Conservation (phyloP, 2,797 vertebrate genomes). For the Cichlasoma orientale region DNA sequence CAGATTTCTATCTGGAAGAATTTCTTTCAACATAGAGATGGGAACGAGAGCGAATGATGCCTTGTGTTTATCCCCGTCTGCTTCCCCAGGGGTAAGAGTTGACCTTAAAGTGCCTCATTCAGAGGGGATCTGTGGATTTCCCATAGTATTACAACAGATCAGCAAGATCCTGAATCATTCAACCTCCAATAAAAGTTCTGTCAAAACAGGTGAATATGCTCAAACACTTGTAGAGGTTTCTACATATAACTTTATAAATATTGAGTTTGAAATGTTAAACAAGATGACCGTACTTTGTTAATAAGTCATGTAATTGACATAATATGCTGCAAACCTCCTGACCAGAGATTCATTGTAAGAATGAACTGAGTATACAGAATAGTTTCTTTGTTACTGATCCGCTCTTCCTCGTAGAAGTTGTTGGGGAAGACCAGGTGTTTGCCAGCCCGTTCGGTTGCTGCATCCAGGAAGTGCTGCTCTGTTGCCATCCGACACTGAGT, state of each 20-base stretch:
- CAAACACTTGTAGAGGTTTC: background rate
- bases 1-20: background rate
- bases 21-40: background rate
- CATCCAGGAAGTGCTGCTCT: slow-evolving; percentile 87
- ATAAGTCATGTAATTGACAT: too few species aligned
- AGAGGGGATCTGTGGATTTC: slow-evolving; percentile 88
- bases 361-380: background rate
- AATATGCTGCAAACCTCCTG: too few species aligned
- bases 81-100: slow-evolving; percentile 79
- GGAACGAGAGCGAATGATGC: background rate
- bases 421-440: slow-evolving; percentile 80
- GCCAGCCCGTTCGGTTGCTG: slow-evolving; percentile 83
- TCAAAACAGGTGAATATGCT: slow-evolving; percentile 71
- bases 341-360: too few species aligned
- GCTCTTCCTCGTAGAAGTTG: slow-evolving; percentile 71
- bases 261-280: too few species aligned
- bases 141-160: slow-evolving; percentile 89
- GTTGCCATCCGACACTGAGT: slow-evolving; percentile 83
- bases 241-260: too few species aligned
- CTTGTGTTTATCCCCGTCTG: background rate
- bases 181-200: slow-evolving; percentile 63
- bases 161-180: slow-evolving; percentile 91
- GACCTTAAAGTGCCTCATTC: slow-evolving; percentile 75
- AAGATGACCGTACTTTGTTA: too few species aligned
- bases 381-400: background rate